A percentile compares a stretch with the other conserved stretches of the same genome.
Conservation (phyloP, 2,113 vertebrate species). For the Marmota monax region DNA sequence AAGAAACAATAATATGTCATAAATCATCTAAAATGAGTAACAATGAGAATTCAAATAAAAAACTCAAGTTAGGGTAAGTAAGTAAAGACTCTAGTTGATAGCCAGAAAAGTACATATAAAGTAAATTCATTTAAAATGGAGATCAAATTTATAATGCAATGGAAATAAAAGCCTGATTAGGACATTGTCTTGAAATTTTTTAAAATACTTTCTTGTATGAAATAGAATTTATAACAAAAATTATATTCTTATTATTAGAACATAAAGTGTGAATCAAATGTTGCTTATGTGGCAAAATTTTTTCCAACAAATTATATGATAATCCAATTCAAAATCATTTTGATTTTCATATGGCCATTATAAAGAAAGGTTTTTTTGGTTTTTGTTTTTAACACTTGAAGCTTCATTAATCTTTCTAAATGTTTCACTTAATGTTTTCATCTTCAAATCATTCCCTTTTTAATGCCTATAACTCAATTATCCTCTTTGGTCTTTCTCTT, state of each 20-base stretch:
- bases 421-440: background rate
- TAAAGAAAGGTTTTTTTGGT: background rate
- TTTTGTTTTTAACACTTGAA: background rate
- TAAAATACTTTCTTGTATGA: background rate
- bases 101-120: background rate
- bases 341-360: background rate
- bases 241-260: background rate
- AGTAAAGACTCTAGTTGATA: background rate
- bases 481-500: background rate
- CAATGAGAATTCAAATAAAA: background rate
- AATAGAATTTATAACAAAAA: constrained; percentile 7
- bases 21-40: constrained; percentile 17
- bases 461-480: background rate
- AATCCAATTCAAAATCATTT: background rate
- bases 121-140: constrained; percentile 34
- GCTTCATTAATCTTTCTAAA: background rate
- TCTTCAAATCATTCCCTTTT: constrained; percentile 38
- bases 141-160: constrained; percentile 6
- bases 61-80: constrained; percentile 26
- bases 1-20: background rate
- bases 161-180: constrained; percentile 4
- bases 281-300: background rate
- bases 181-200: constrained; percentile 5
- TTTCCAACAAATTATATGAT: background rate
- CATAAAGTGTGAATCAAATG: background rate